Evolutionary conservation across 2,888 invertebrate genomes (phyloP).

Genomic region (Empis stercorea): DNA sequence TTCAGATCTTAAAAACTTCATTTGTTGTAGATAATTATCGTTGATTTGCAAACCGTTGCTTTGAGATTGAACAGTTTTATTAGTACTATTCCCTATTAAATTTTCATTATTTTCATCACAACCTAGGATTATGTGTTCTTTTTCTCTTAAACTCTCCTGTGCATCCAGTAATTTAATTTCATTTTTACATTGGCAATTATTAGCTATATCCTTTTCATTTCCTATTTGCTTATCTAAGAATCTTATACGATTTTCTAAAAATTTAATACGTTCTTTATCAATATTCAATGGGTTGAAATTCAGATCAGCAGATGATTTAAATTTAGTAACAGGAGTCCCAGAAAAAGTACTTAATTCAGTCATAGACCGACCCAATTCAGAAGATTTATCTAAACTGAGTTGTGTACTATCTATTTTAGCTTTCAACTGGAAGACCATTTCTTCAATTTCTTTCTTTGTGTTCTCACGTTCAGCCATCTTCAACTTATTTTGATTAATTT

Average conservation of each 20-base stretch:
- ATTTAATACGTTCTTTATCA: constrained; percentile 27
- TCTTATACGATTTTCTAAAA: constrained; percentile 31
- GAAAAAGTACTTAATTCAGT: constrained; percentile 26
- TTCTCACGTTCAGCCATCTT: constrained; percentile 41
- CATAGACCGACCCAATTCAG: constrained; percentile 33
- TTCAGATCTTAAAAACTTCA: constrained; percentile 33
- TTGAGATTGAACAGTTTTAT: constrained; percentile 52
- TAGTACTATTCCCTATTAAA: constrained; percentile 63
- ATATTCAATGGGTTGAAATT: constrained; percentile 21
- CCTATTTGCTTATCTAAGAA: constrained; percentile 30
- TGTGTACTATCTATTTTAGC: constrained; percentile 42
- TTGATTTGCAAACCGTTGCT: not conserved
- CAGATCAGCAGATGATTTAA: constrained; percentile 30
- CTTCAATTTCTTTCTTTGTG: constrained; percentile 40
- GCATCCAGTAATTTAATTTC: constrained; percentile 41
- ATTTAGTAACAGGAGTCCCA: constrained; percentile 18
- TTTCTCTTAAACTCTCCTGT: constrained; percentile 69
- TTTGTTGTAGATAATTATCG: constrained; percentile 7
- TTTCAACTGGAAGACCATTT: constrained; percentile 40
- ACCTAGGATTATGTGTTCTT: constrained; percentile 73
- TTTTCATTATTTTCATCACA: constrained; percentile 58
- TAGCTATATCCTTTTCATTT: constrained; percentile 17
- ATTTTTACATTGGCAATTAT: constrained; percentile 3
- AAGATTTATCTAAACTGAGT: constrained; percentile 24
- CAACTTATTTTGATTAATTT: constrained; percentile 42